These are phyloP conservation scores for Gila orcuttii DNA, from an alignment of 2,113 vertebrate species.

Conservation along the genomic window DNA sequence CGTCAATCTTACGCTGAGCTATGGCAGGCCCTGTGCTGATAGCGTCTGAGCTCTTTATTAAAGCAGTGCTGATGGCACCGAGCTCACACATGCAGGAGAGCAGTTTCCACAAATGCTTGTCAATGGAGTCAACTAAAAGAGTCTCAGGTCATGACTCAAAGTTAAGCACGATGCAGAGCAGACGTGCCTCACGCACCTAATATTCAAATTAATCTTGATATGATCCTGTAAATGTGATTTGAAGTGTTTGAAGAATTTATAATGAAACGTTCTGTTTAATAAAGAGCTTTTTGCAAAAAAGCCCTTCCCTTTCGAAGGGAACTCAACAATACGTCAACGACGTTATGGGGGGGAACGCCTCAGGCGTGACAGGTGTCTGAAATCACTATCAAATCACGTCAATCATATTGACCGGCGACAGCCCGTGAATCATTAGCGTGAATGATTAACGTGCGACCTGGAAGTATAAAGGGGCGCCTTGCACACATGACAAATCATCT, in stretches of 20 bases:
- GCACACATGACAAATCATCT: no score
- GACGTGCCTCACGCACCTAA: background rate
- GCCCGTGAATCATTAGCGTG: no score
- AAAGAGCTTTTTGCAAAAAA: background rate
- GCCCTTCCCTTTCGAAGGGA: no score
- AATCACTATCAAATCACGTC: no score
- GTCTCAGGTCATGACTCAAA: slow-evolving; percentile 13
- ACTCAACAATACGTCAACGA: no score
- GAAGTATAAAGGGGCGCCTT: no score
- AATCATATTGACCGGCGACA: no score
- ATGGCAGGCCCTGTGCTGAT: slow-evolving; percentile 28
- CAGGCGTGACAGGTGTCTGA: no score
- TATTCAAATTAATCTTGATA: background rate
- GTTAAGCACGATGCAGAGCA: background rate
- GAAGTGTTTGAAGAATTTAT: background rate
- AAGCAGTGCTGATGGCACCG: background rate
- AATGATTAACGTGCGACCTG: no score
- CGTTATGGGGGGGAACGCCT: no score
- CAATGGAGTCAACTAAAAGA: slow-evolving; percentile 9
- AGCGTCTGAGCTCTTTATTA: slow-evolving; percentile 38
- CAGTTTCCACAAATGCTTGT: slow-evolving; percentile 15
- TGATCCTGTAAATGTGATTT: background rate
- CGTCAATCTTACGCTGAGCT: slow-evolving; percentile 24
- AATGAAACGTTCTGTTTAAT: background rate
- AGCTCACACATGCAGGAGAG: slow-evolving; percentile 16